A percentile compares a stretch with the other conserved stretches of the same genome.
Evolutionary conservation across 2,888 invertebrate genomes (phyloP).

Genomic region (Dorcus parallelipipedus): DNA sequence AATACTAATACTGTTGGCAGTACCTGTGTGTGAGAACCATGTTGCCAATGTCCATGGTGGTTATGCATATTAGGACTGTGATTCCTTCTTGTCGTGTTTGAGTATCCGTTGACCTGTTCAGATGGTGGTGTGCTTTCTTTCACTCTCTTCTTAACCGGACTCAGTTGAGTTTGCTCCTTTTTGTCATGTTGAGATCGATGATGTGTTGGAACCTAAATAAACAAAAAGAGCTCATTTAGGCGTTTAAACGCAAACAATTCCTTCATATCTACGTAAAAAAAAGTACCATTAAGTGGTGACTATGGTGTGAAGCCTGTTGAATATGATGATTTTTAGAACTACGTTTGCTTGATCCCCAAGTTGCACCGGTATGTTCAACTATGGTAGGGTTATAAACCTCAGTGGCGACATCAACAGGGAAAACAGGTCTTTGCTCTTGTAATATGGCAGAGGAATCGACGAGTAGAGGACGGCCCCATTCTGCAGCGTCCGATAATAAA

Average conservation of each 20-base stretch:
- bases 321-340: slow-evolving; percentile 60
- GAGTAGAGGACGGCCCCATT: slow-evolving; percentile 72
- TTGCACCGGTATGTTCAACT: slow-evolving; percentile 52
- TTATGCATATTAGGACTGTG: slow-evolving; percentile 36
- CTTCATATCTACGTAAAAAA: not conserved
- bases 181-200: slow-evolving; percentile 61
- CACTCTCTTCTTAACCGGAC: slow-evolving; percentile 95
- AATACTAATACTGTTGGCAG: slow-evolving; percentile 7
- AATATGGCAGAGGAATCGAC: slow-evolving; percentile 73
- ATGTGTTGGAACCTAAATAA: slow-evolving; percentile 38
- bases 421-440: slow-evolving; percentile 63
- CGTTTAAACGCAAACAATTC: not conserved
- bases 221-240: no score
- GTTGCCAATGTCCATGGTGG: slow-evolving; percentile 48
- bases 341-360: slow-evolving; percentile 48
- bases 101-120: slow-evolving; percentile 37
- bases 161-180: slow-evolving; percentile 84
- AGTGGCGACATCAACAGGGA: slow-evolving; percentile 56
- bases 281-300: slow-evolving; percentile 43
- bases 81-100: slow-evolving; percentile 35
- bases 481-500: slow-evolving; percentile 58
- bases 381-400: slow-evolving; percentile 58
- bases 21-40: slow-evolving; percentile 41
- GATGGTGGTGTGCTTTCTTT: slow-evolving; percentile 92
- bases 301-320: slow-evolving; percentile 47